Base-by-base conservation (phyloP, 2,888 invertebrate genomes). In the Leucoma salicis region DNA sequence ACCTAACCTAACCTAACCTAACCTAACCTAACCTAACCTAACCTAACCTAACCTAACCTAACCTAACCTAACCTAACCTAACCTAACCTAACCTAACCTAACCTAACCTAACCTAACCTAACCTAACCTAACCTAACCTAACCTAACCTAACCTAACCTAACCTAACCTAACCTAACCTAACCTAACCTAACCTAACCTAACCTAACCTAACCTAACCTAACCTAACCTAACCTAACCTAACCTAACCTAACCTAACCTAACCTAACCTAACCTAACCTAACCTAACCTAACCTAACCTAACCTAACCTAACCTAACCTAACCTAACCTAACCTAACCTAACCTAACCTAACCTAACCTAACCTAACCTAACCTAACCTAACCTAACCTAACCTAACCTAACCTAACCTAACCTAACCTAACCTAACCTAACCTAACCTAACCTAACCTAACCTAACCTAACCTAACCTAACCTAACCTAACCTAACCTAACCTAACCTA, bases 11-110 rank as follows among this genome's bases (percentile, higher is more conserved):
- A 41, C 40, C 35, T 35, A 35, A 35, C 40, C 45, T 39, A 32
- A 45, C 40, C 45, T 44, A 47, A 40, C 42, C 42, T 42, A 42
- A 42, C 42, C 37, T 39, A 37, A 42, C 37, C 42, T 42, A 37
- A 37, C 37, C 37, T 37, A 37, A 37, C 37, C 37, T 37, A 37
- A 37, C 37, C 37, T 37, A 37, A 37, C 37, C 37, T 37, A 37
- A 37, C 37, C 37, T 37, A 37, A 37, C 37, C 37, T 37, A 37
- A 37, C 37, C 37, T 37, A 37, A 37, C 37, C 37, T 37, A 37
- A 37, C 37, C 37, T 37, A 37, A 37, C 37, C 37, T 37, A 37
- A 37, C 37, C 37, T 37, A 37, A 37, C 37, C 37, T 37, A 37
- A 37, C 37, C 37, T 37, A 37, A 37, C 37, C 37, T 37, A 37